phyloP scores from a whole-genome alignment of 1,140 invertebrate species.

The Penaeus chinensis region DNA sequence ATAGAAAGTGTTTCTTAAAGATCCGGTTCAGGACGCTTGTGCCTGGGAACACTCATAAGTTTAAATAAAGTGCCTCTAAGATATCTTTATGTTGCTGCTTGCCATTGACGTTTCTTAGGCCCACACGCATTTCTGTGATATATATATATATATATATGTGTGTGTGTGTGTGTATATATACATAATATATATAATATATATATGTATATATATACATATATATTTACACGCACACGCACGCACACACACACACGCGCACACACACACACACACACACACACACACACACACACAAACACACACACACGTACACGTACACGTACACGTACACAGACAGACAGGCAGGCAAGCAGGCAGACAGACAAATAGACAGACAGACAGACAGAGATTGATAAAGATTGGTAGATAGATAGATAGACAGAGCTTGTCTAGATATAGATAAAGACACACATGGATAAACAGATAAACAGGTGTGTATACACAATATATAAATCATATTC shows the following conservation, averaged over 20 bases:
- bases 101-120: background rate
- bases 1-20: too few relatives aligned
- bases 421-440: too few relatives aligned
- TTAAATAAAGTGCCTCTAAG: too few relatives aligned
- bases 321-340: background rate
- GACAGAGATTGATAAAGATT: too few relatives aligned
- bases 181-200: constrained; percentile 14
- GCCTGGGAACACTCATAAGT: too few relatives aligned
- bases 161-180: constrained; percentile 9
- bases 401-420: too few relatives aligned
- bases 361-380: too few relatives aligned
- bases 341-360: background rate
- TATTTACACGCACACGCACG: background rate
- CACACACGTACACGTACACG: constrained; percentile 3
- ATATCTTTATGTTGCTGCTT: background rate
- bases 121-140: background rate
- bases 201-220: constrained; percentile 1
- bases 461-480: too few relatives aligned
- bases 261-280: background rate
- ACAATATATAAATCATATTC: too few relatives aligned
- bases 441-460: too few relatives aligned
- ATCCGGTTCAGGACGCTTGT: too few relatives aligned
- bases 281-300: background rate
- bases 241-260: background rate
- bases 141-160: constrained; percentile 17